These are phyloP conservation scores for Micronisus gabar DNA, from an alignment of 2,113 vertebrate species.

Conservation along the genomic window DNA sequence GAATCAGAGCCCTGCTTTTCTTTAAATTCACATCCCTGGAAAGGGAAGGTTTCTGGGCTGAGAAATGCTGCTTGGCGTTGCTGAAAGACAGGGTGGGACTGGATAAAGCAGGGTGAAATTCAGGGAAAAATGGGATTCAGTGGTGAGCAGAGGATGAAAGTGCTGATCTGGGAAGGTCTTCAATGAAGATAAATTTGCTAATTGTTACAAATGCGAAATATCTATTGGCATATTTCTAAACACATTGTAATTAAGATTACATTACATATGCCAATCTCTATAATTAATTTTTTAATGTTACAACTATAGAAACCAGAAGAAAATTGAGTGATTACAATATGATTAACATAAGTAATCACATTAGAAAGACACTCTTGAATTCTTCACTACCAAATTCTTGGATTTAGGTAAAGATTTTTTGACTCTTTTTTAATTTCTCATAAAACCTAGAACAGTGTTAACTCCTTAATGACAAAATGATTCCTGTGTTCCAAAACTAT, in stretches of 20 bases:
- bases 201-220: background rate
- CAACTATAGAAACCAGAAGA: conserved; percentile 14
- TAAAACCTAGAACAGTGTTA: background rate
- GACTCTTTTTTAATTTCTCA: background rate
- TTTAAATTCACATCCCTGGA: background rate
- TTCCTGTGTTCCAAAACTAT: background rate
- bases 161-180: background rate
- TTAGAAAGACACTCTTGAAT: background rate
- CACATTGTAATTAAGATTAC: background rate
- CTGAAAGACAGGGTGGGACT: background rate
- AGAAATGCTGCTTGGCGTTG: background rate
- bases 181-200: background rate
- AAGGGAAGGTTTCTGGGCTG: background rate
- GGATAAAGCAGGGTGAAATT: background rate
- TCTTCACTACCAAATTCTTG: background rate
- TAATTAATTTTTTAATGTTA: background rate
- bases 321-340: background rate
- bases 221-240: background rate
- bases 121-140: background rate
- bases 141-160: background rate
- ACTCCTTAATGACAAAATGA: background rate
- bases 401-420: background rate
- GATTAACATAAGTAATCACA: background rate
- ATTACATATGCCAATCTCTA: background rate
- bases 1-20: background rate